Evolutionary conservation across 2,113 vertebrate species (phyloP), one percentile per base, ranked within the genome.

Genomic region (Pyrgilauda ruficollis): DNA sequence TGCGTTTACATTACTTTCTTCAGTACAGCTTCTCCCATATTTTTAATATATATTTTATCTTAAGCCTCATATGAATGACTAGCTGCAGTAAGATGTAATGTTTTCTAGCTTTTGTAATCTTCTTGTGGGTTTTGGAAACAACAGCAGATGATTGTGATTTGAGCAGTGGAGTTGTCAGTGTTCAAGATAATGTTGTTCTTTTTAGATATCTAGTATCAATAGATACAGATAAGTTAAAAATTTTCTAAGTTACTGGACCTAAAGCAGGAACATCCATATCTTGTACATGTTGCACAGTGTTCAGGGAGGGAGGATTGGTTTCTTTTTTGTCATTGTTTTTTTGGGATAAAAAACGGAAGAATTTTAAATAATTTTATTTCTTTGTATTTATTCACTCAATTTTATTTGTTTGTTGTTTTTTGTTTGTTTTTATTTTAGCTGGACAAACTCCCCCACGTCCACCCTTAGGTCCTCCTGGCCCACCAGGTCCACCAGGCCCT

Each of bases 391-490:
- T 68, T 86, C 27, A 81, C 69, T 80, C n/a, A 43, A 74, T 53
- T 86, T 55, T 68, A 11, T 79, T 90, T 77, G 46, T 77, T 37
- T 77, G 5, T 61, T 49, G 16, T 61, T 61, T 59, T 87, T 27
- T 46, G 44, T 67, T 15, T 67, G 74, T 49, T 44, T 26, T 37
- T 79, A 44, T 83, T 98, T 55, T 95, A 99, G 98, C 98, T 97
- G 99, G 99, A 75, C 99, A 99, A 93, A 99, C 99, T 93, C 99
- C 99, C 84, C 99, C 99, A 81, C 99, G 99, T 61, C 99, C 99
- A 88, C 99, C 99, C 64, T 98, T 98, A 61, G 99, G 99, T 84
- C 99, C 99, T 84, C 99, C 99, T 77, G 99, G 99, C 33, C 99
- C 99, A 23, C 99, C 99, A 22, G 99, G 99, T 20, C 99, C 99